Evolutionary conservation across 2,888 invertebrate genomes (phyloP), one percentile per base, ranked within the genome.

Genomic region (Penaeus monodon): DNA sequence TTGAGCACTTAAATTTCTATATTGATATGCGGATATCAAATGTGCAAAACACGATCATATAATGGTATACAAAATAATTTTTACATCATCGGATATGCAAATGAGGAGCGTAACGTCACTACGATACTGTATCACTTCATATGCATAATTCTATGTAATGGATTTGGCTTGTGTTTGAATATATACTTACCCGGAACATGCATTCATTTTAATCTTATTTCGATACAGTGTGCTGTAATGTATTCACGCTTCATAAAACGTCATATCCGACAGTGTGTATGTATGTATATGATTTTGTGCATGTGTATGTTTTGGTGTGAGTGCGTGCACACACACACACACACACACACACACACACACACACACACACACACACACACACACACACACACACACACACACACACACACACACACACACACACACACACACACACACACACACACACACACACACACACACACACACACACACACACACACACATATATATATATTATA

Each of bases 121-220:
- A 38, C 73, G 73, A 73, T 73, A 73, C 73, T 38, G 73, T 73
- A 73, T 73, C 73, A 73, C 73, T 73, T 73, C 73, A 73, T 73
- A 33, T 73, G 73, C 73, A 73, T 73, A 73, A 73, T 73, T 38
- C 73, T 33, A 33, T 38, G 38, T 73, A 73, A 73, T 73, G 73
- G 73, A 73, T 73, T 73, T 33, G 73, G 38, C 73, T 38, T 22
- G 27, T 38, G 27, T 33, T 73, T 33, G 73, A 73, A 73, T 73
- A 38, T 73, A 73, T 73, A 73, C 38, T 33, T 73, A 73, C 73
- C 38, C 73, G 73, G 33, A 33, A 27, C 73, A 73, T 38, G 73
- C 73, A 73, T 73, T 73, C 73, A 73, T 73, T 73, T 73, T 73
- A 73, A 73, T 73, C 22, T 38, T 38, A 73, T 73, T 73, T 73